Base-by-base conservation (phyloP, 2,888 invertebrate species). In the Arrhopalites spinosus region DNA sequence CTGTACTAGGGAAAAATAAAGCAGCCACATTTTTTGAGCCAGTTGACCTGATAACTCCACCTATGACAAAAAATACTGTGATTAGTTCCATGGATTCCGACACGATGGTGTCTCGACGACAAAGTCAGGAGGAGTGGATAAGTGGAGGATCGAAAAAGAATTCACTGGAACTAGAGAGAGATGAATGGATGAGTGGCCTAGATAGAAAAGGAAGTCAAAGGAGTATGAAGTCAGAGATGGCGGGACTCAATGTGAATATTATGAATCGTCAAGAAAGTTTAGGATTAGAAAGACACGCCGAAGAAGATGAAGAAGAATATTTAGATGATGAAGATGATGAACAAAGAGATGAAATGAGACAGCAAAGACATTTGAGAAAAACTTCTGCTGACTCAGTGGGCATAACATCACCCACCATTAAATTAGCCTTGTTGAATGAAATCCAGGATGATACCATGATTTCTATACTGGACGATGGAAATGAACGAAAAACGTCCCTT, bases 111-210 rank as follows among this genome's bases (percentile, higher is more conserved):
- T 67, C 72, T 17, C 74, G 79, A 64, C 76, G 78, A 43, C 76
- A 78, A 69, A 78, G 78, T 67, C 73, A 77, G 70, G 80, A 81
- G 27, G 79, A 80, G 7, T 79, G 78, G 71, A 25, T 68, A 0
- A 17, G 25, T n/a, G 50, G 66, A 7, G 68, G 74, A 1, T 78
- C 74, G 56, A 80, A 78, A 27, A 79, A 81, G 63, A 77, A 80
- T 70, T 81, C 81, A 0, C 70, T 81, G 27, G 81, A 81, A 61
- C 43, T 50, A 25, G 77, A 77, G 15, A 53, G 79, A 56, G 80
- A 81, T 23, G 81, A 81, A 75, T 82, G 80, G 79, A 73, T 79
- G 43, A 74, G 61, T 71, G 77, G 78, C 53, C 47, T 81, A 25
- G 80, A 81, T 23, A 68, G 78, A 43, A 79, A 80, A 25, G 76